Conservation (phyloP, 2,797 vertebrate genomes). For the Pipistrellus nathusii region DNA sequence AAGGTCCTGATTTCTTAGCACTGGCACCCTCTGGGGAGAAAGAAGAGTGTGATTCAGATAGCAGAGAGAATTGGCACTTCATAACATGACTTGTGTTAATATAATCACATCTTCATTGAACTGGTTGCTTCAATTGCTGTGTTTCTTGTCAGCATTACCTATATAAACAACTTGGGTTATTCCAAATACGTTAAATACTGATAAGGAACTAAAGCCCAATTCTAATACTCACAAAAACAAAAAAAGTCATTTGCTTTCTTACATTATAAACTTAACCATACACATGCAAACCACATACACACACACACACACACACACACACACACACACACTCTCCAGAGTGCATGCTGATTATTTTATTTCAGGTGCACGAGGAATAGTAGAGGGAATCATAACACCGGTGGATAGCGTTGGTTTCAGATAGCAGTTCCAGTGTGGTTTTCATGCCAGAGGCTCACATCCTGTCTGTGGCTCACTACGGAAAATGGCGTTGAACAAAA, state of each 20-base stretch:
- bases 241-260: background rate
- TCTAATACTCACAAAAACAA: background rate
- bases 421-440: background rate
- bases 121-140: background rate
- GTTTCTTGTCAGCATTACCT: background rate
- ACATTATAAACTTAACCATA: background rate
- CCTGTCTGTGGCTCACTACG: conserved; percentile 60
- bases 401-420: background rate
- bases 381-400: background rate
- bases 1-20: background rate
- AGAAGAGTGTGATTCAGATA: background rate
- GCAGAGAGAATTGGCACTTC: background rate
- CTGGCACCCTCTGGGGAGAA: background rate
- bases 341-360: background rate
- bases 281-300: background rate
- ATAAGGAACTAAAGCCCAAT: conserved; percentile 6
- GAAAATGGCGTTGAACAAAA: conserved; percentile 66
- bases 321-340: background rate
- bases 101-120: background rate
- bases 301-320: background rate
- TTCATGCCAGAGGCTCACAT: conserved; percentile 47
- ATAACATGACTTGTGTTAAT: background rate
- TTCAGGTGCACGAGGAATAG: background rate
- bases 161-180: background rate
- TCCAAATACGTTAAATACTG: background rate